Percentiles rank a stretch among this genome's conserved stretches.
Conservation (phyloP, 2,113 vertebrate genomes). For the Catharus fuscescens region DNA sequence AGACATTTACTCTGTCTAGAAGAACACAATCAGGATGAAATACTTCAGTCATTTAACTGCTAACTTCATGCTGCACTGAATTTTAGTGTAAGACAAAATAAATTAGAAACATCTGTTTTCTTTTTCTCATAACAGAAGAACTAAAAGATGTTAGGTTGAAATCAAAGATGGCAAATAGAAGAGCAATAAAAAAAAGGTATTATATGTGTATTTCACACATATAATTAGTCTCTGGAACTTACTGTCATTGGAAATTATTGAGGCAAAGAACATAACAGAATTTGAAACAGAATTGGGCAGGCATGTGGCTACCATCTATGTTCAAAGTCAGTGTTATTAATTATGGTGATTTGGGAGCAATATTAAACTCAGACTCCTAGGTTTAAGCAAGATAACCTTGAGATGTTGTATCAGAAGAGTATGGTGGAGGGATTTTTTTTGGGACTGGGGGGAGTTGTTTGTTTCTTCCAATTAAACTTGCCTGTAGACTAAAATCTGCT, state of each 20-base stretch:
- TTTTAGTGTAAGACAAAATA: background rate
- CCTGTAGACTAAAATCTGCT: background rate
- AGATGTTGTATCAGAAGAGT: background rate
- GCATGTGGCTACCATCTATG: background rate
- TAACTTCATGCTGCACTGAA: background rate
- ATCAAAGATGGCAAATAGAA: conserved; percentile 23
- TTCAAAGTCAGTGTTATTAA: background rate
- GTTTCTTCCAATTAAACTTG: background rate
- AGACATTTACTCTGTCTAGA: background rate
- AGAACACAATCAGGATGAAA: background rate
- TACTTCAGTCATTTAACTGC: conserved; percentile 11
- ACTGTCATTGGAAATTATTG: background rate
- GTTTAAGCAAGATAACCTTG: background rate
- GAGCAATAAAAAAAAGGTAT: background rate
- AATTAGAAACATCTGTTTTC: conserved; percentile 35
- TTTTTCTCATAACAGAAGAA: background rate
- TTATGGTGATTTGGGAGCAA: background rate
- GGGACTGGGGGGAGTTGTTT: background rate
- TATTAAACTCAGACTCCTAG: background rate
- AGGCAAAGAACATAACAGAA: background rate
- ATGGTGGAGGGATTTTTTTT: background rate
- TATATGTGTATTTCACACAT: background rate
- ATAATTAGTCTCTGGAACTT: background rate
- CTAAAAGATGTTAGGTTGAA: background rate
- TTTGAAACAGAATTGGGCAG: background rate